Percentiles rank a stretch among this genome's conserved stretches.
Conservation (phyloP, 2,888 invertebrate species). For the Mythimna albipuncta region DNA sequence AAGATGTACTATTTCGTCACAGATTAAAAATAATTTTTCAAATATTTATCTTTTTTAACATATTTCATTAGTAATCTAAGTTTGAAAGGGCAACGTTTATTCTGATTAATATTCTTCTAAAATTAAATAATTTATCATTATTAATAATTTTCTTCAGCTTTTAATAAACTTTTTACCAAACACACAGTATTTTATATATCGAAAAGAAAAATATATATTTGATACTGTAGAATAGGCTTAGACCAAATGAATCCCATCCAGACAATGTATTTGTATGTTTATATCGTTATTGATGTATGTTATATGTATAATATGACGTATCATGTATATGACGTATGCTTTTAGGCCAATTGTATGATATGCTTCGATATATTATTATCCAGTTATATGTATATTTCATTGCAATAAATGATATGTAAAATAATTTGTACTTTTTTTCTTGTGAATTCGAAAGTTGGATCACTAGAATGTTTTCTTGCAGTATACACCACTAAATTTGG, state of each 20-base stretch:
- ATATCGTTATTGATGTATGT: slow-evolving; percentile 47
- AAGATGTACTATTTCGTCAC: too few relatives aligned
- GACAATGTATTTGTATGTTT: slow-evolving; percentile 64
- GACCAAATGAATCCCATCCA: slow-evolving; percentile 82
- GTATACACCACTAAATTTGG: too few relatives aligned
- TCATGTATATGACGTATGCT: slow-evolving; percentile 41
- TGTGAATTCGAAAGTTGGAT: background rate
- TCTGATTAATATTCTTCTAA: background rate
- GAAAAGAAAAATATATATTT: slow-evolving; percentile 72
- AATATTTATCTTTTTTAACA: background rate
- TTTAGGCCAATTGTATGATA: slow-evolving; percentile 54
- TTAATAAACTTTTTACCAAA: slow-evolving; percentile 7
- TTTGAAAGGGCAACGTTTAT: background rate
- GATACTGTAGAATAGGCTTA: slow-evolving; percentile 81
- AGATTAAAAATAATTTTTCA: too few relatives aligned
- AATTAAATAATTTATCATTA: background rate
- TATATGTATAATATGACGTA: slow-evolving; percentile 38
- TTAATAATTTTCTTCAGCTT: background rate
- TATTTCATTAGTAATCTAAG: background rate
- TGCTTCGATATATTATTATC: slow-evolving; percentile 47
- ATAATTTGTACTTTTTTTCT: slow-evolving; percentile 19
- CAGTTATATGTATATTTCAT: slow-evolving; percentile 59
- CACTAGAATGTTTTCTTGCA: background rate
- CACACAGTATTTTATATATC: slow-evolving; percentile 44
- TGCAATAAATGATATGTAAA: slow-evolving; percentile 62